Evolutionary conservation across 2,888 invertebrate genomes (phyloP), one percentile per base, ranked within the genome.

Genomic region (Amiota mariae): DNA sequence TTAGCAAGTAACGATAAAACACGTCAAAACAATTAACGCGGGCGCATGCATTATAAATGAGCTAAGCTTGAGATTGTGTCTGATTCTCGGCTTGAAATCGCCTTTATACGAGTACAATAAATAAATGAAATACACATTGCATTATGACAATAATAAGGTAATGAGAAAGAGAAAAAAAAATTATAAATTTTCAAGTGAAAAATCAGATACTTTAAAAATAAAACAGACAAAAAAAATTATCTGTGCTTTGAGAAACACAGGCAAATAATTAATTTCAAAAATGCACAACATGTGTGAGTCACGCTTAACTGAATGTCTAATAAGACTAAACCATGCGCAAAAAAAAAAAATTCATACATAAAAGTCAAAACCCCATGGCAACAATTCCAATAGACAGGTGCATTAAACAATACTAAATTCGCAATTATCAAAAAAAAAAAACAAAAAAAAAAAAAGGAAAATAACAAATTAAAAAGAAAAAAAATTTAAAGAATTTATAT

Each of bases 141-240:
- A 36, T 6, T 36, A 18, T 56, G 8, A 36, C 36, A 36, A 36
- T 36, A 36, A 36, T 36, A 36, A 36, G 36, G 36, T 6, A 36
- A 36, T 36, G 36, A 36, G 36, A 36, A 36, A 36, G 6, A 6
- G 6, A 6, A 36, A 36, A 6, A 36, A 51, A 46, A 46, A n/a
- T 24, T 11, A 12, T 75, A 71, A 79, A 61, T 79, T 73, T 78
- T 67, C 64, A 61, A 20, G 9, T 59, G 56, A 63, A 70, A 70
- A 36, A 36, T 36, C 36, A 36, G 36, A 46, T 46, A 18, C 24
- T 48, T 9, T 56, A 3, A n/a, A 15, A 47, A n/a, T 59, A 63
- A 63, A 61, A 61, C 46, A 36, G 36, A 36, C 36, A 24, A 18
- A 70, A n/a, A 10, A 57, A 51, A 20, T 66, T 49, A 10, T 36